These are phyloP conservation scores for Procavia capensis DNA, from an alignment of 2,113 vertebrate species.

Conservation along the genomic window DNA sequence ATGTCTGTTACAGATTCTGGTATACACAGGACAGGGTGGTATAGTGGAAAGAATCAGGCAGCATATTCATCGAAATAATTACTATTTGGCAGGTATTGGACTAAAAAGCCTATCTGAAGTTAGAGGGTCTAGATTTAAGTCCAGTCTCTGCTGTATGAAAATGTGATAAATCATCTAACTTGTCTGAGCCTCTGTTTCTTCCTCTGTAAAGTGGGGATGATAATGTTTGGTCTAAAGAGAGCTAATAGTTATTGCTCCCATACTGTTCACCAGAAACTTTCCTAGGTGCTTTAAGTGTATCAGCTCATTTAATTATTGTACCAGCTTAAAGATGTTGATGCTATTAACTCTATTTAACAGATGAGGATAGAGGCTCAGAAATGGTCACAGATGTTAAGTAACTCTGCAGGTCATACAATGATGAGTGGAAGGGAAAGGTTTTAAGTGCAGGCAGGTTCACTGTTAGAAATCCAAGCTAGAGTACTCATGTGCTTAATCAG, in stretches of 20 bases:
- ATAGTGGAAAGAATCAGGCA: neutral
- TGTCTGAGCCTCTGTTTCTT: constrained; percentile 25
- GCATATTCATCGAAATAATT: neutral
- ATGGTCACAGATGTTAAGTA: constrained; percentile 4
- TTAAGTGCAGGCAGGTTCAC: constrained; percentile 3
- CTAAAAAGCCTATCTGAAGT: neutral
- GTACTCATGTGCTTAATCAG: neutral
- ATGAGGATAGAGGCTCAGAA: neutral
- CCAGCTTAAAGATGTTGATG: neutral
- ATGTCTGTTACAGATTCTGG: neutral
- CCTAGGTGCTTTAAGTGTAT: neutral
- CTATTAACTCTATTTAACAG: neutral
- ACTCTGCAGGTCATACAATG: neutral
- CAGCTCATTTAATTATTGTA: constrained; percentile 3
- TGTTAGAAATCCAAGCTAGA: neutral
- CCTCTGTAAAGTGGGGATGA: neutral
- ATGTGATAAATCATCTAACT: neutral
- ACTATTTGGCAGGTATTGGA: neutral
- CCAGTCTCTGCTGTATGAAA: neutral
- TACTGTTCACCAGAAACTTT: neutral
- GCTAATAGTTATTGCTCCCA: neutral
- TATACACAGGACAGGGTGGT: neutral
- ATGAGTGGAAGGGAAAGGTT: neutral
- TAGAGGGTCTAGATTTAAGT: neutral
- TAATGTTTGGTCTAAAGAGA: constrained; percentile 27